Evolutionary conservation across 92 coral and sea anemone species (phyloP), one percentile per base, ranked within the genome.

Genomic region (Epizoanthus ramosus): DNA sequence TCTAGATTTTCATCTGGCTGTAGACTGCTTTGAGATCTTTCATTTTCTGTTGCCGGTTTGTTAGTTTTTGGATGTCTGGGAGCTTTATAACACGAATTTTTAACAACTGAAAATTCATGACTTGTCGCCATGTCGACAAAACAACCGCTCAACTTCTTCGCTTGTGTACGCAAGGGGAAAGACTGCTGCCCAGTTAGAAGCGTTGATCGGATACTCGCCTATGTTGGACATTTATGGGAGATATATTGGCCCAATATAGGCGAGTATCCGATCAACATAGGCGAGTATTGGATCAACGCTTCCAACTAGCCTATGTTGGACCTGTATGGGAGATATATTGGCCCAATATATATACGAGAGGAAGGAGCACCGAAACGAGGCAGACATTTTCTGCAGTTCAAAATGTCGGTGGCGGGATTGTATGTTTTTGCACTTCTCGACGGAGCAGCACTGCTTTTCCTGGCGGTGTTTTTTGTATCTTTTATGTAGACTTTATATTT

Each of bases 381-480:
- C 68, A 60, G 12, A 80, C 31, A 60, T 73, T 57, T 58, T 31
- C n/a, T 8, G 47, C 12, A 22, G 45, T 83, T 79, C 86, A 90
- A 91, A 63, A 93, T 93, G 97, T 91, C 97, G 87, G 89, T 89
- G 33, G 89, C 94, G 47, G 94, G 90, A 65, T 72, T 93, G 79
- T 96, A 81, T 66, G 90, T 96, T 16, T 93, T 93, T 87, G 90
- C 94, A 6, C 92, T 96, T 22, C 84, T 93, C 18, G 99, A 96
- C 87, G 94, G 98, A 47, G 98, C 98, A 64, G 98, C 93, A 18
- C 85, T 96, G 39, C 83, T 96, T 22, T 96, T 96, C 80, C 93
- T 96, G 16, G 91, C 99, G 0, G 99, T 96, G 54, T 96, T 93
- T 85, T 96, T 91, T 90, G 99, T 96, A 96, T 96, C 99, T 96